Base-by-base conservation (phyloP, 2,113 vertebrate genomes). In the Pluvianellus socialis region DNA sequence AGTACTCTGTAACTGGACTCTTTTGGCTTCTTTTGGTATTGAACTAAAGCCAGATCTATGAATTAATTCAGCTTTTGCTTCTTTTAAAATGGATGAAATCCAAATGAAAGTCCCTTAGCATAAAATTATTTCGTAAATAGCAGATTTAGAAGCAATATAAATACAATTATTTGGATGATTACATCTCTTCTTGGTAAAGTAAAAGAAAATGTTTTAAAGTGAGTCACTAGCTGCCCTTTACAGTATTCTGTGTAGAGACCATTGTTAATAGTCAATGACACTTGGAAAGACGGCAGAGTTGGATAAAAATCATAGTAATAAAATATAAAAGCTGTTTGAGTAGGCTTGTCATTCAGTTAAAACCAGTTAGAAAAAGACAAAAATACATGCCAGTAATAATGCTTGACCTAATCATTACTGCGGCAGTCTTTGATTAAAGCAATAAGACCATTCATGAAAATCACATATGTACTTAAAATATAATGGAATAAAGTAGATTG, bases 61-160 rank as follows among this genome's bases (percentile, higher is more conserved):
- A 94, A 95, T 94, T 96, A 94, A 84, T 95, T 92, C 92, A 94
- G 70, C 38, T 87, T 88, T 86, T 93, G 58, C 88, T 61, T 92
- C 70, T 89, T 91, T 71, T 89, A 67, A 97, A 91, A 85, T 85
- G 58, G 66, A 88, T 85, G 62, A 92, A 94, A 92, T 92, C 65
- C 66, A 77, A 79, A 1, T 89, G n/a, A 52, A 95, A 94, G 42
- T 94, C 91, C 66, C 84, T 66, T 68, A 92, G 58, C 30, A 73
- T 68, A 79, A 81, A 87, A 95, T 66, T 82, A 85, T 96, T 96
- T 94, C 70, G 10, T 85, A 94, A 95, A 92, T 92, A 94, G 55
- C 70, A 91, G 86, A 94, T 92, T 97, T 92, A 94, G 45, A 91
- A 55, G 91, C 65, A 95, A 96, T 97, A 94, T 85, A 95, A 97